Evolutionary conservation across 2,797 vertebrate species (phyloP), one percentile per base, ranked within the genome.

Genomic region (Huso huso): DNA sequence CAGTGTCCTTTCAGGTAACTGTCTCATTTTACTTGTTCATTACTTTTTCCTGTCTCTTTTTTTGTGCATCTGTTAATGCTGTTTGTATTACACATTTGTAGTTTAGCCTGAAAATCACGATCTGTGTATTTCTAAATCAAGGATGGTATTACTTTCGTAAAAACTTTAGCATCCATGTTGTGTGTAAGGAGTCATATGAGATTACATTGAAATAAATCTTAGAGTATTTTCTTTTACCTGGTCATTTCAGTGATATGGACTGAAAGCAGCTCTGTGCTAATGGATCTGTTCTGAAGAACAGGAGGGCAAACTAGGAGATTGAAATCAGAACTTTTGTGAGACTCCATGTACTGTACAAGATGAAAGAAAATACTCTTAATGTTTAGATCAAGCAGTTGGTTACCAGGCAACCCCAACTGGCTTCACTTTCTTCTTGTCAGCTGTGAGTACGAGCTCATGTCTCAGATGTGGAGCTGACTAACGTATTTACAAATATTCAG

Each of bases 1-100:
- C 77, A 65, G 79, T 71, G 77, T 76, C 76, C 75, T 74, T 70
- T 74, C 83, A 86, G 84, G 84, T 86, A 86, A 82, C 77, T 63
- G 70, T 78, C 67, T 76, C 70, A 73, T 58, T 62, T 58, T 58
- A 48, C 59, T 50, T 61, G 49, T 51, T 67, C 48, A 57, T 49
- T 51, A 8, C 51, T 51, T 65, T 51, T 52, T 9, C 37, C 49
- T 57, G 23, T 58, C 37, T 51, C 10, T 66, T 48, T 48, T 57
- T 10, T 57, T 11, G 37, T 64, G 49, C 37, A 9, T 55, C 12
- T 48, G 7, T 57, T 23, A 48, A 48, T 66, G 8, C 37, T 18
- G 52, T 10, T 2, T 13, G 51, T 57, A 9, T 50, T 59, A 10
- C 59, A 48, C 57, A 37, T 37, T 37, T 37, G 23, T 37, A 37